A percentile compares a stretch with the other conserved stretches of the same genome.
These are phyloP conservation scores for Hydrolagus colliei DNA, from an alignment of 2,797 vertebrate genomes.

Conservation along the genomic window DNA sequence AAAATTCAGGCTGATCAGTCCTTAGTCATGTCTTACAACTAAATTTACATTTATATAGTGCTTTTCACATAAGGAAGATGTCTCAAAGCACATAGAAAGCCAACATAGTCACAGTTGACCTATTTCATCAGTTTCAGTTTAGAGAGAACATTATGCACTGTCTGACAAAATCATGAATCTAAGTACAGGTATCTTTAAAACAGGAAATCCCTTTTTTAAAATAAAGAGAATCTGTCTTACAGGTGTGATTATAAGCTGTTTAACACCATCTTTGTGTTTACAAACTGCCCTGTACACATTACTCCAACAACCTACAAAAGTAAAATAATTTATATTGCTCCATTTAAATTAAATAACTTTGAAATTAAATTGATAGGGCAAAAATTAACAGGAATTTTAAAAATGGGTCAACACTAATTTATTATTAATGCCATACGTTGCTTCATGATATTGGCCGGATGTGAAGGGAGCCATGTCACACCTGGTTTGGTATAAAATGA, in stretches of 20 bases:
- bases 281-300: neutral
- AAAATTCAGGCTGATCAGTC: too few relatives aligned
- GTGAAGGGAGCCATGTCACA: constrained; percentile 8
- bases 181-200: neutral
- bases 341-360: too few relatives aligned
- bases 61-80: too few relatives aligned
- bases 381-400: constrained; percentile 9
- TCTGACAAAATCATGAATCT: neutral
- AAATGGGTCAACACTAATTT: constrained; percentile 18
- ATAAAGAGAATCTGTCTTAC: constrained; percentile 2
- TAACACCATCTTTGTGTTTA: neutral
- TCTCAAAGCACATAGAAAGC: too few relatives aligned
- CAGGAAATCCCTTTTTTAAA: neutral
- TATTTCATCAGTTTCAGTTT: neutral
- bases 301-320: neutral
- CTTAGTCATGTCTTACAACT: too few relatives aligned
- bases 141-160: neutral
- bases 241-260: constrained; percentile 9
- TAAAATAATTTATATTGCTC: neutral
- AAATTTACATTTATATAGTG: too few relatives aligned
- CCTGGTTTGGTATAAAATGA: constrained; percentile 1
- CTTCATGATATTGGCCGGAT: constrained; percentile 20
- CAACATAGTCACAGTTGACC: too few relatives aligned
- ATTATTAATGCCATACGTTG: constrained; percentile 16
- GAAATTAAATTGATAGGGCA: too few relatives aligned